A percentile compares a stretch with the other conserved stretches of the same genome.
These are phyloP conservation scores for Leptopilina drosophilae DNA, from an alignment of 2,888 invertebrate genomes.

Conservation along the genomic window DNA sequence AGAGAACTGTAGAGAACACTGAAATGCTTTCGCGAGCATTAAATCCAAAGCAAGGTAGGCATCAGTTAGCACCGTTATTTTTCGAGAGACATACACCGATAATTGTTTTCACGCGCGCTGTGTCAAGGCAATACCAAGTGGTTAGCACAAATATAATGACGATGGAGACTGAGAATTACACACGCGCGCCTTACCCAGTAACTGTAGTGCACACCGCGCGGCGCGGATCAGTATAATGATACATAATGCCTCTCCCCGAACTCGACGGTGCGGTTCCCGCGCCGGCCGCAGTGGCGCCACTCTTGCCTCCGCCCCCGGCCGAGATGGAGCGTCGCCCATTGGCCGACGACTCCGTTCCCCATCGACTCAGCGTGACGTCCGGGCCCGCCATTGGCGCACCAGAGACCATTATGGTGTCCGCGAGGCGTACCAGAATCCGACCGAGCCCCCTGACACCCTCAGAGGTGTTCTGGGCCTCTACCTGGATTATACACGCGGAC, in stretches of 20 bases:
- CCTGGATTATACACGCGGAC: slow-evolving; percentile 58
- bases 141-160: slow-evolving; percentile 44
- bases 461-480: slow-evolving; percentile 57
- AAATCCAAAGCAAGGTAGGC: neutral
- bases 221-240: slow-evolving; percentile 77
- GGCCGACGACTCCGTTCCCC: slow-evolving; percentile 60
- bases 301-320: slow-evolving; percentile 63
- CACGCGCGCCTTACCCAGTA: slow-evolving; percentile 73
- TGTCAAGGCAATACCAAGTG: slow-evolving; percentile 17
- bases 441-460: slow-evolving; percentile 46
- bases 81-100: neutral
- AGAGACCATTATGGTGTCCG: slow-evolving; percentile 74
- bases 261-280: slow-evolving; percentile 63
- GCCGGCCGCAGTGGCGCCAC: slow-evolving; percentile 69
- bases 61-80: slow-evolving; percentile 13
- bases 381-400: slow-evolving; percentile 60
- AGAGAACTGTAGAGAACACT: neutral
- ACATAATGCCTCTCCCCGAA: slow-evolving; percentile 77
- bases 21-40: neutral
- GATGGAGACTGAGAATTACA: slow-evolving; percentile 70
- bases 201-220: slow-evolving; percentile 77
- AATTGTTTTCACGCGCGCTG: slow-evolving; percentile 18
- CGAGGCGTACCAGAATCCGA: slow-evolving; percentile 53
- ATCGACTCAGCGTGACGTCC: slow-evolving; percentile 58
- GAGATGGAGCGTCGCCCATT: slow-evolving; percentile 58